phyloP scores from a whole-genome alignment of 2,797 vertebrate species.

The Sebastes wilsoni region DNA sequence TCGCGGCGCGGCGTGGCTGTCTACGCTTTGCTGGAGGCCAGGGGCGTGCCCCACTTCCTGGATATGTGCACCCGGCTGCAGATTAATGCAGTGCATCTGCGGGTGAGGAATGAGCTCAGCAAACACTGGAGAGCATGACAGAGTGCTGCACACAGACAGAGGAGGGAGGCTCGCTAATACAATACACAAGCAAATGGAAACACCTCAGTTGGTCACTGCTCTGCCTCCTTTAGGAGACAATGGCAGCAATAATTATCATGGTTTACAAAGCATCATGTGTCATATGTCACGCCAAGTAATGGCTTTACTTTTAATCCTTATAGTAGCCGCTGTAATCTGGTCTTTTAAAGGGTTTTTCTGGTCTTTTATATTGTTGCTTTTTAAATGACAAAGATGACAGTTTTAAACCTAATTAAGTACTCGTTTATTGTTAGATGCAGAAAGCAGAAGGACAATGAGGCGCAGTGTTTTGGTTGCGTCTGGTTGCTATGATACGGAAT shows the following conservation, averaged over 20 bases:
- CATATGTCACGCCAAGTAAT: neutral
- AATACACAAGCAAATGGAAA: neutral
- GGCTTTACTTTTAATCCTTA: too few relatives aligned
- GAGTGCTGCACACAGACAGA: neutral
- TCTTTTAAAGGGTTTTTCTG: too few relatives aligned
- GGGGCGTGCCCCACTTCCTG: constrained; percentile 87
- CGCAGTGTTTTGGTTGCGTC: too few relatives aligned
- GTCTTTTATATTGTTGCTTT: neutral
- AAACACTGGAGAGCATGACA: neutral
- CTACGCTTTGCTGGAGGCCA: constrained; percentile 90
- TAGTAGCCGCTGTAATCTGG: neutral
- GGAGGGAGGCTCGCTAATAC: neutral
- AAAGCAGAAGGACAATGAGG: too few relatives aligned
- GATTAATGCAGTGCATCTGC: constrained; percentile 85
- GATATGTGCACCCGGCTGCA: constrained; percentile 92
- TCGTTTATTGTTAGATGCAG: too few relatives aligned
- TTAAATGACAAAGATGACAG: too few relatives aligned
- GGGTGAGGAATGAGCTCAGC: constrained; percentile 74
- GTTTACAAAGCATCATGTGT: neutral
- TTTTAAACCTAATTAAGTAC: too few relatives aligned
- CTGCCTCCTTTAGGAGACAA: neutral
- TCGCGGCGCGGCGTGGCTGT: constrained; percentile 88
- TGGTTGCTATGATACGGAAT: too few relatives aligned
- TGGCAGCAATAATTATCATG: neutral
- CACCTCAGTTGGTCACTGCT: neutral